Conservation (phyloP, 2,888 invertebrate genomes). For the Callyntrura guangdongensis region DNA sequence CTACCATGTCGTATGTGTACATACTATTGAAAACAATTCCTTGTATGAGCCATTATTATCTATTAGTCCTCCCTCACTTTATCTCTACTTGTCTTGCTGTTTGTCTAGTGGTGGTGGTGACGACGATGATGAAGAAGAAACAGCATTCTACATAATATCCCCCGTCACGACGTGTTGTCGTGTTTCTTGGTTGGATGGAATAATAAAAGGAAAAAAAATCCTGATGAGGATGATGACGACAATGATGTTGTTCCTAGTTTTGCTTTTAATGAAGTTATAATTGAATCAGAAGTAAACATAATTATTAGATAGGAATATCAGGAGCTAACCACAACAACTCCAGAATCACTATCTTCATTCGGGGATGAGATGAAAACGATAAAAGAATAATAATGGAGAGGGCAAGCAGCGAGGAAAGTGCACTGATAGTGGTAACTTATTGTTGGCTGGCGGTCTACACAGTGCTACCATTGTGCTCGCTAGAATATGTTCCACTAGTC, state of each 20-base stretch:
- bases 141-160: not conserved
- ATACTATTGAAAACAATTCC: not conserved
- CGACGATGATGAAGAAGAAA: not conserved
- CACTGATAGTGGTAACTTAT: too few species aligned
- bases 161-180: too few species aligned
- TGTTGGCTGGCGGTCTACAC: too few species aligned
- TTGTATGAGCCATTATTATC: too few species aligned
- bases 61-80: too few species aligned
- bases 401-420: too few species aligned
- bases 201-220: conserved; percentile 5
- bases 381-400: not conserved
- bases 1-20: too few species aligned
- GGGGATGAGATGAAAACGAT: not conserved
- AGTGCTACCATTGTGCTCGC: too few species aligned
- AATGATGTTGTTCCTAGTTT: conserved; percentile 4
- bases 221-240: not conserved
- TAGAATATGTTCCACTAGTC: too few species aligned
- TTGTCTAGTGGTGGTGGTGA: too few species aligned
- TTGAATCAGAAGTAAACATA: conserved; percentile 34
- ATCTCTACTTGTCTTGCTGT: too few species aligned
- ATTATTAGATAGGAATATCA: not conserved
- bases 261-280: conserved; percentile 20
- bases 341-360: not conserved
- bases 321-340: too few species aligned
- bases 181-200: not conserved